phyloP scores from a whole-genome alignment of 2,797 vertebrate genomes.

The Sciurus carolinensis region DNA sequence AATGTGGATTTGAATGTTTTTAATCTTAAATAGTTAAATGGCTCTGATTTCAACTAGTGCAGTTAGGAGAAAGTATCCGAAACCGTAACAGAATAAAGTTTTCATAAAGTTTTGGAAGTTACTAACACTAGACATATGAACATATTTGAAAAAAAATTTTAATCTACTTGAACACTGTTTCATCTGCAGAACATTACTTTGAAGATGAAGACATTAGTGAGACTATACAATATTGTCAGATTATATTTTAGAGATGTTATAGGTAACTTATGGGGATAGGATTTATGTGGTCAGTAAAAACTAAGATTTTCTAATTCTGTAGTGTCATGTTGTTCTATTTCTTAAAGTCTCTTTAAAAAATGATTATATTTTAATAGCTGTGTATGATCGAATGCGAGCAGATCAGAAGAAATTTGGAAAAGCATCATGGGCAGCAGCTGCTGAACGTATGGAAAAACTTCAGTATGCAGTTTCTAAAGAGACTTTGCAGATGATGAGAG shows the following conservation, averaged over 20 bases:
- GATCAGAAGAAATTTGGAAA: conserved; percentile 98
- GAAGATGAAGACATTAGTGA: neutral
- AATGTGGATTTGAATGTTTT: conserved; percentile 31
- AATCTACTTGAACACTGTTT: neutral
- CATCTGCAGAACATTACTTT: neutral
- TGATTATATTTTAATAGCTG: conserved; percentile 89
- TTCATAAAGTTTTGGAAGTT: conserved; percentile 24
- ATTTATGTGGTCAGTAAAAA: neutral
- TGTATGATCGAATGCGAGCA: conserved; percentile 96
- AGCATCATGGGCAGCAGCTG: conserved; percentile 96
- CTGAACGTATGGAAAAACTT: conserved; percentile 97
- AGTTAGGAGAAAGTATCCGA: neutral
- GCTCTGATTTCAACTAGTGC: neutral
- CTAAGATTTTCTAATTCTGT: conserved; percentile 23
- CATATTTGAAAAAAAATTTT: neutral
- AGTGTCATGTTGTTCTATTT: conserved; percentile 43
- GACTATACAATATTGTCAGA: conserved; percentile 18
- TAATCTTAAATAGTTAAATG: neutral
- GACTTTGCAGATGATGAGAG: conserved; percentile 98
- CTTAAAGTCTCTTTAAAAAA: conserved; percentile 59
- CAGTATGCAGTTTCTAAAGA: conserved; percentile 97
- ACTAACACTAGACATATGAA: neutral
- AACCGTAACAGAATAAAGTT: neutral
- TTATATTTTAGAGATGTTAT: conserved; percentile 47
- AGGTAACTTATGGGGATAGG: conserved; percentile 14